Evolutionary conservation across 2,888 invertebrate genomes (phyloP).

Genomic region (Chrysotoxum bicinctum): DNA sequence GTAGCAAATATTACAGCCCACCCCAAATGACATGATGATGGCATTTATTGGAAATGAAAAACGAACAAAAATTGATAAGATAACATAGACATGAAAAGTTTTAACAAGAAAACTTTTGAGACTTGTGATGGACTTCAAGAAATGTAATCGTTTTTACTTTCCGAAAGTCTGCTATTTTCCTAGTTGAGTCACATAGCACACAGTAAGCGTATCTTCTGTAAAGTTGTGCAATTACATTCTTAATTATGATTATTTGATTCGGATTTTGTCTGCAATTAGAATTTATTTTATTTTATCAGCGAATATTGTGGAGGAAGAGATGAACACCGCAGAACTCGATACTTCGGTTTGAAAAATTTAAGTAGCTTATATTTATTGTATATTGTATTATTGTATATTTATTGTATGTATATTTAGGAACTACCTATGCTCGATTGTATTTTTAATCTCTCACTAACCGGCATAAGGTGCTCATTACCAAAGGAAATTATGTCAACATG

Average conservation of each 20-base stretch:
- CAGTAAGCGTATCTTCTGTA: neutral
- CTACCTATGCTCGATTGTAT: too few relatives aligned
- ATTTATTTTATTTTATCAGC: neutral
- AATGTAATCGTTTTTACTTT: constrained; percentile 29
- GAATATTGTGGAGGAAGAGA: neutral
- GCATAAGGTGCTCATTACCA: too few relatives aligned
- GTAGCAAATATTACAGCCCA: constrained; percentile 29
- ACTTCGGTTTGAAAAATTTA: too few relatives aligned
- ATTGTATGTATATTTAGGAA: too few relatives aligned
- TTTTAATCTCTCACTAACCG: too few relatives aligned
- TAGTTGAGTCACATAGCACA: neutral
- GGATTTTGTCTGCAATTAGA: neutral
- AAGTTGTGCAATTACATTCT: neutral
- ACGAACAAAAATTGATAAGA: constrained; percentile 46
- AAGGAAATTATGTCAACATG: too few relatives aligned
- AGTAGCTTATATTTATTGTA: too few relatives aligned
- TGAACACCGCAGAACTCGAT: neutral
- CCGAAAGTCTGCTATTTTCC: neutral
- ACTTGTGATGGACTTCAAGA: constrained; percentile 62
- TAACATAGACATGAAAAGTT: constrained; percentile 52
- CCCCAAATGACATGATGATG: constrained; percentile 52
- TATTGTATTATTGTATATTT: too few relatives aligned
- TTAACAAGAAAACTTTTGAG: constrained; percentile 68
- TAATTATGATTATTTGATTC: constrained; percentile 3
- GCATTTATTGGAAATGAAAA: constrained; percentile 65